Conservation (phyloP, 1,140 invertebrate species). For the Cherax quadricarinatus region DNA sequence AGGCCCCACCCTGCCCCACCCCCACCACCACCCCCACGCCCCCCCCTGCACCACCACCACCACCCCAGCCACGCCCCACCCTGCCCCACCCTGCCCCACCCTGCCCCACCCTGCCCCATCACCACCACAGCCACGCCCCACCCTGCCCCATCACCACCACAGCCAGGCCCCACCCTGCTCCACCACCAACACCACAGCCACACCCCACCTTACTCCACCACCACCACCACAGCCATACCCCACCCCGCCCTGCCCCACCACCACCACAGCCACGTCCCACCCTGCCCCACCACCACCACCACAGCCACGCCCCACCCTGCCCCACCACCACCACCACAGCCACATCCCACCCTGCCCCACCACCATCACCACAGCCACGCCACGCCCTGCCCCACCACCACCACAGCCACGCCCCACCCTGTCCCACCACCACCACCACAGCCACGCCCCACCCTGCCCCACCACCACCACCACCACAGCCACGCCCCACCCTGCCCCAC, state of each 20-base stretch:
- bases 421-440: no score
- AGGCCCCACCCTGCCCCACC: background rate
- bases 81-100: background rate
- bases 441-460: background rate
- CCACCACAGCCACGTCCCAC: no score
- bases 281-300: no score
- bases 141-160: constrained; percentile 1
- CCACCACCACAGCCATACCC: no score
- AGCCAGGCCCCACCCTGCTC: constrained; percentile 4
- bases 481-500: background rate
- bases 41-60: constrained; percentile 6
- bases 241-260: no score
- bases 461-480: background rate
- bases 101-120: background rate
- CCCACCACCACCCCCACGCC: background rate
- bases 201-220: no score
- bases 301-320: background rate
- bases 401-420: no score
- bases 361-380: background rate
- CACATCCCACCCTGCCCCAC: background rate
- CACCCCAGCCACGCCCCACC: background rate
- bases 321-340: no score
- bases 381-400: background rate
- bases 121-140: background rate
- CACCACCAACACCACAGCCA: no score